phyloP scores from a whole-genome alignment of 1,140 invertebrate genomes.

The Charaxes varanes region DNA sequence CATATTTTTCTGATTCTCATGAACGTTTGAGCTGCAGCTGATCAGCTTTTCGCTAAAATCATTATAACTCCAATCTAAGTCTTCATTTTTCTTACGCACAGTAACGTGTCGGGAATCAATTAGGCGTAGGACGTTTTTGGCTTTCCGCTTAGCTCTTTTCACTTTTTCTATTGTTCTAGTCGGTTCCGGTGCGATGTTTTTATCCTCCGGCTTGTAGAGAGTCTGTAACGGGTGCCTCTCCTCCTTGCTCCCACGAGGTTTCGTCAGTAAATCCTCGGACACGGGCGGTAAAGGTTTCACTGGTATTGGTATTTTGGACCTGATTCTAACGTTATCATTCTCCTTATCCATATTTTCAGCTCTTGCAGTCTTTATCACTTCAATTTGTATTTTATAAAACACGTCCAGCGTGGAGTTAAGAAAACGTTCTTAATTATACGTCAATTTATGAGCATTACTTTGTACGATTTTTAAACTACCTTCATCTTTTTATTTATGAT shows the following conservation, averaged over 20 bases:
- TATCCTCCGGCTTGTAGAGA: conserved; percentile 17
- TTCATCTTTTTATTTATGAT: no score
- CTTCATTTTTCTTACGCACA: conserved; percentile 28
- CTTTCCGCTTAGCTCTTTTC: conserved; percentile 4
- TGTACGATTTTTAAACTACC: no score
- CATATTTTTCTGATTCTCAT: conserved; percentile 13
- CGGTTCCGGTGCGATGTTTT: conserved; percentile 4
- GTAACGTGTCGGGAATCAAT: conserved; percentile 39
- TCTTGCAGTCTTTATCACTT: no score
- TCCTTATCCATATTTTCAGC: no score
- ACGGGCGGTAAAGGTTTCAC: conserved; percentile 37
- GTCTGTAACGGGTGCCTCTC: conserved; percentile 40
- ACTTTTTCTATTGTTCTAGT: conserved; percentile 3
- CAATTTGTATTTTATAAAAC: no score
- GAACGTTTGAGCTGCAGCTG: conserved; percentile 14
- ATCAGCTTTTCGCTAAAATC: conserved; percentile 37
- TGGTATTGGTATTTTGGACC: conserved; percentile 47
- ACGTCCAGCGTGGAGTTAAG: no score
- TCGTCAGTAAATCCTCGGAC: conserved; percentile 29
- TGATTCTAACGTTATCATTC: no score
- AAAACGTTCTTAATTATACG: no score
- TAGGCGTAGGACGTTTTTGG: conserved; percentile 13
- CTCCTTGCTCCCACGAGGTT: conserved; percentile 14
- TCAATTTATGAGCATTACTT: no score
- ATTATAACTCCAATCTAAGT: conserved; percentile 35